Base-by-base conservation (phyloP, 2,888 invertebrate genomes). In the Pammene aurita region DNA sequence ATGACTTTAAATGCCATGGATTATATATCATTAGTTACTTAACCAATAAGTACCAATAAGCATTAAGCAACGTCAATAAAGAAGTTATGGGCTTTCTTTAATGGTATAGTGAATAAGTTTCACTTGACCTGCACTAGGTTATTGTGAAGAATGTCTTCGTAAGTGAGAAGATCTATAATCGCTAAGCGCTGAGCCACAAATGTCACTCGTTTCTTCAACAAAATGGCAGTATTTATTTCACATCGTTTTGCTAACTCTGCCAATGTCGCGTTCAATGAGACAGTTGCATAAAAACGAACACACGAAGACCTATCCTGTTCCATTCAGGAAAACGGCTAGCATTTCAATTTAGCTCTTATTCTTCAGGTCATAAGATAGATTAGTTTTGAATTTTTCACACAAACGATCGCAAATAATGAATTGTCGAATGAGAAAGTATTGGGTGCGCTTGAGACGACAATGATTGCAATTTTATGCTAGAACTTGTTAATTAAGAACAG, bases 341-440 rank as follows among this genome's bases (percentile, higher is more conserved):
- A 26, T 18, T 38, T 16, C 2, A 68, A 46, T 64, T 52, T 52
- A 58, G 57, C 26, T 61, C 50, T 64, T 42, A 64, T 38, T 48
- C 18, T 52, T 10, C 13, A 57, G 2, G 11, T 34, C 11, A 26
- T 58, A 68, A 58, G 57, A 26, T 10, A 50, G 18, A 35, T 57
- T 13, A 16, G 5, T 5, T 62, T 58, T 38, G 10, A n/a, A 48
- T 26, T 18, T 42, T 26, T 44, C 13, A 55, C 35, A 10, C 11
- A 11, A 18, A 48, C 61, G 64, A 63, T 44, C 44, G 67, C 52
- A 67, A 41, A 62, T 61, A 70, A 68, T 76, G 75, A 74, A 73
- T 77, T 81, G 81, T 79, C 81, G 77, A 81, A 78, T 78, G 80
- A 82, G 82, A 84, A 83, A 84, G 82, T 81, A 82, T 82, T 73